Evolutionary conservation across 2,888 invertebrate species (phyloP).

Genomic region (Drosophila testacea): DNA sequence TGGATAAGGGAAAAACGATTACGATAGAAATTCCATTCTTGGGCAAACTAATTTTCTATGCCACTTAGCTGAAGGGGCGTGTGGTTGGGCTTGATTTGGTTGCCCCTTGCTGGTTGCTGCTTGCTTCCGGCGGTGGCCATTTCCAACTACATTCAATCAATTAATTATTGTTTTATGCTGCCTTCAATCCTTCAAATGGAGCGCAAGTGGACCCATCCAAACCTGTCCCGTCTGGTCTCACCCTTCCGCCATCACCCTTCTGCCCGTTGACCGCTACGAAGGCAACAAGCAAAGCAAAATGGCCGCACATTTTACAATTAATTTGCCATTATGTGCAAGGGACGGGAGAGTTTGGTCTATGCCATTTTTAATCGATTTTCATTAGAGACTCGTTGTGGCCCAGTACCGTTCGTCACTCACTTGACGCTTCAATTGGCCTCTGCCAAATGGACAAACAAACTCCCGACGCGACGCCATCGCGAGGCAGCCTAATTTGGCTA

Average conservation of each 20-base stretch:
- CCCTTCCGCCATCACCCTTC: background rate
- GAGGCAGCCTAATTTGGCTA: conserved; percentile 70
- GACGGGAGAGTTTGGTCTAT: conserved; percentile 9
- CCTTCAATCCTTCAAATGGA: conserved; percentile 70
- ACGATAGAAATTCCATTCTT: conserved; percentile 58
- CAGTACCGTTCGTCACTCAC: conserved; percentile 69
- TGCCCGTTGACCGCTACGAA: conserved; percentile 42
- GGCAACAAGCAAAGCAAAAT: conserved; percentile 75
- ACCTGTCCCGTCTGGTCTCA: background rate
- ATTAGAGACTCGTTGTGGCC: conserved; percentile 61
- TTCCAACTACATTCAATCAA: conserved; percentile 73
- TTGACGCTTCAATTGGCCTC: conserved; percentile 77
- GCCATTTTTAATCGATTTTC: conserved; percentile 77
- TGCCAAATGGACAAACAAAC: conserved; percentile 67
- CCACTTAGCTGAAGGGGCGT: conserved; percentile 60
- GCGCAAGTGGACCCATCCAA: conserved; percentile 14
- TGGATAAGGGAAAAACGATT: conserved; percentile 18
- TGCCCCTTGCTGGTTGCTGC: conserved; percentile 8
- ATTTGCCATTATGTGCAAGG: conserved; percentile 70
- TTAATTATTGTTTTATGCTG: conserved; percentile 77
- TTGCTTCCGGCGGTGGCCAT: conserved; percentile 33
- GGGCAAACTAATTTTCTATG: conserved; percentile 77
- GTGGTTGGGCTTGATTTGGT: conserved; percentile 23
- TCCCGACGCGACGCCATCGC: conserved; percentile 27
- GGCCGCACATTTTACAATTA: conserved; percentile 76